These are phyloP conservation scores for Eucera pruinosa DNA, from an alignment of 2,888 invertebrate genomes.

Conservation along the genomic window DNA sequence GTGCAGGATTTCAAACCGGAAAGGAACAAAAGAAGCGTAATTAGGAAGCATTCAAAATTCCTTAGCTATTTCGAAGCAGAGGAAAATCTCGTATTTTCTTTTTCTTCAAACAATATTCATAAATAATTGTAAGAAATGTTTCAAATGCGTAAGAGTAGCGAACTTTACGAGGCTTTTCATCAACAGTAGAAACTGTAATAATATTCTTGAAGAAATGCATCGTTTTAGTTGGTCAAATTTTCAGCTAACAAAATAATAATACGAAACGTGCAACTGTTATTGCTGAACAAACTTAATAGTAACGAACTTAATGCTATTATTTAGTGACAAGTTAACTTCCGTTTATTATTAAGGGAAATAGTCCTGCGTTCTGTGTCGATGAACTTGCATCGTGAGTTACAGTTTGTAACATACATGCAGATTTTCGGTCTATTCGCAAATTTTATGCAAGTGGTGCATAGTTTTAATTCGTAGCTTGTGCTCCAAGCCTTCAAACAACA, in stretches of 20 bases:
- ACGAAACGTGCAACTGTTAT: conserved; percentile 12
- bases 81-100: conserved; percentile 25
- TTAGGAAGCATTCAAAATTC: conserved; percentile 37
- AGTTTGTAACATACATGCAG: conserved; percentile 37
- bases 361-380: conserved; percentile 13
- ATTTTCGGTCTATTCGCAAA: conserved; percentile 19
- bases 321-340: neutral
- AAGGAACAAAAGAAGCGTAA: conserved; percentile 32
- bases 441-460: conserved; percentile 37
- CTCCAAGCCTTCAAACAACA: conserved; percentile 30
- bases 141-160: neutral
- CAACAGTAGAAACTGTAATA: neutral
- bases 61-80: conserved; percentile 23
- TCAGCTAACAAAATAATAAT: neutral
- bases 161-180: no score
- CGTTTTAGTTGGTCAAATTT: neutral
- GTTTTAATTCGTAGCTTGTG: conserved; percentile 35
- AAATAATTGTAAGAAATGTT: conserved; percentile 12
- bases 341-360: neutral
- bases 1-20: conserved; percentile 48
- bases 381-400: conserved; percentile 11
- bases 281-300: neutral
- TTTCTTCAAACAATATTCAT: conserved; percentile 3
- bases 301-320: no score
- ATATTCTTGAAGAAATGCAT: neutral